phyloP scores from a whole-genome alignment of 2,888 invertebrate genomes.

The Entomobrya proxima region DNA sequence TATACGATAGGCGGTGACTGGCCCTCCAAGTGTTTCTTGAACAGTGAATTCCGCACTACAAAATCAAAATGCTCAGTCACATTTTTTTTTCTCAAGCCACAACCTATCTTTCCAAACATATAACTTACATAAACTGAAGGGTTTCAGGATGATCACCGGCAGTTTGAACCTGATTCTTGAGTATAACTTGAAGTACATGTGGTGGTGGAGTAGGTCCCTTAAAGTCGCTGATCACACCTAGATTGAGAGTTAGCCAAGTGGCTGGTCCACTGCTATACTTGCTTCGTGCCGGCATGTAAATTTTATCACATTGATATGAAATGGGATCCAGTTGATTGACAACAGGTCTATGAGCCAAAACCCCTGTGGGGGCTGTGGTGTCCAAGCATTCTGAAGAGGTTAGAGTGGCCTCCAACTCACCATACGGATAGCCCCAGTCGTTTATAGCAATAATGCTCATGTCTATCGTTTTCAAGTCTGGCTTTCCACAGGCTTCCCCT shows the following conservation, averaged over 20 bases:
- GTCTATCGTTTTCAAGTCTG: background rate
- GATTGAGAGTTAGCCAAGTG: no score
- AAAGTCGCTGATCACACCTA: no score
- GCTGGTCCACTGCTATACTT: no score
- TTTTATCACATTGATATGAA: background rate
- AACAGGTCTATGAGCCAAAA: background rate
- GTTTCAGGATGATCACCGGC: background rate
- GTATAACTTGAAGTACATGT: background rate
- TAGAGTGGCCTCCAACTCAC: background rate
- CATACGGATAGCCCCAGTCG: background rate
- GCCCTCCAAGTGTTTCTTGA: background rate
- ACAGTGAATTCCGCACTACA: background rate
- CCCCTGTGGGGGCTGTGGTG: background rate
- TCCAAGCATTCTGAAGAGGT: background rate
- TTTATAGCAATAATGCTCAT: background rate
- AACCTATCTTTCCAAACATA: background rate
- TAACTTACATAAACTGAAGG: background rate
- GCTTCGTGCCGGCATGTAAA: background rate
- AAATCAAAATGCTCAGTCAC: no score
- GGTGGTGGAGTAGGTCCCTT: background rate
- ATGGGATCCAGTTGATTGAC: background rate
- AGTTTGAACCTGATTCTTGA: background rate
- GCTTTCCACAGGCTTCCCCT: background rate
- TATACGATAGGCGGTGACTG: background rate
- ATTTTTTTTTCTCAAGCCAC: no score